phyloP scores from a whole-genome alignment of 2,113 vertebrate species.

The Pygathrix nemaeus region DNA sequence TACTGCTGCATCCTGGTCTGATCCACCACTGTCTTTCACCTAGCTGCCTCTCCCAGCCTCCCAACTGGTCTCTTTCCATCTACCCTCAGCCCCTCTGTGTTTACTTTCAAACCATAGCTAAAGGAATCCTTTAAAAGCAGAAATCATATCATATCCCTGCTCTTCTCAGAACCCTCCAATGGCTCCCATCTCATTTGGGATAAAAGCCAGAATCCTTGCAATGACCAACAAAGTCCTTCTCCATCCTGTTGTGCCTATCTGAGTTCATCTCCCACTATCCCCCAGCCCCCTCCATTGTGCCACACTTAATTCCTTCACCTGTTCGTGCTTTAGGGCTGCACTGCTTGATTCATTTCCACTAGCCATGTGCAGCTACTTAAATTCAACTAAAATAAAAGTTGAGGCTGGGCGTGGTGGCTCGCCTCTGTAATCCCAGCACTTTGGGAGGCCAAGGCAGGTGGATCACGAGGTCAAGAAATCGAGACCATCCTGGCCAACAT shows the following conservation, averaged over 20 bases:
- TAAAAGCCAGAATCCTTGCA: not conserved
- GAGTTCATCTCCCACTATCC: not conserved
- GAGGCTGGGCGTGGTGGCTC: no score
- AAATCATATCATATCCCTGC: not conserved
- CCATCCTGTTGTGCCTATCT: not conserved
- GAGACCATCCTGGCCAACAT: no score
- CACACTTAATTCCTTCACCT: not conserved
- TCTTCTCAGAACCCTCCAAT: not conserved
- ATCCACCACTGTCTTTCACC: not conserved
- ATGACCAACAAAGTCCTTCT: not conserved
- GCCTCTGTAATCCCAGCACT: no score
- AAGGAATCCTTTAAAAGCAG: not conserved
- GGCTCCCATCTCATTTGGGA: not conserved
- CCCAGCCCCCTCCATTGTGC: not conserved
- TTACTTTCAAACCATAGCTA: not conserved
- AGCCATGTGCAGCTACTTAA: not conserved
- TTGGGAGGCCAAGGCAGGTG: no score
- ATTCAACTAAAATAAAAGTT: not conserved
- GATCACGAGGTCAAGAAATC: no score
- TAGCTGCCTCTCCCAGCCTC: not conserved
- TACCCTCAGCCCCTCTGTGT: not conserved
- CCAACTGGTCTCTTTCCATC: not conserved
- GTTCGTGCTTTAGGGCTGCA: accelerated
- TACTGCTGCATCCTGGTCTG: not conserved
- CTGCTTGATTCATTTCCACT: not conserved